Conservation (phyloP, 2,888 invertebrate species). For the Ditula angustiorana region DNA sequence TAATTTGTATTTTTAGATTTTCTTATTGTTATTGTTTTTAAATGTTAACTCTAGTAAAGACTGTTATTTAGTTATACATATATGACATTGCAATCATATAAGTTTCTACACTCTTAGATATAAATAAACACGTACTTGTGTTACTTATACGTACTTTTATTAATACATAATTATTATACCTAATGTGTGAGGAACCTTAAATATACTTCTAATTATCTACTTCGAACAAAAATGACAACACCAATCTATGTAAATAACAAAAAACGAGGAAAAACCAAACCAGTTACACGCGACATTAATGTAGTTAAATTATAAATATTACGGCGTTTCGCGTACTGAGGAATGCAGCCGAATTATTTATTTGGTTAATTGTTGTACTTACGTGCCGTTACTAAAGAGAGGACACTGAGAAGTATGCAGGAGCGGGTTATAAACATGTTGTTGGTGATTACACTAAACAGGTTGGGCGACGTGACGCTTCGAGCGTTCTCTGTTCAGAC, state of each 20-base stretch:
- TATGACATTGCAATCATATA: no score
- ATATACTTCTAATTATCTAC: slow-evolving; percentile 2
- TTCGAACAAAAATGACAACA: slow-evolving; percentile 8
- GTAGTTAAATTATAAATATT: background rate
- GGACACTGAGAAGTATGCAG: slow-evolving; percentile 26
- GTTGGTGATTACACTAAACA: slow-evolving; percentile 4
- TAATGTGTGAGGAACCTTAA: background rate
- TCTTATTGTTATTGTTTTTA: no score
- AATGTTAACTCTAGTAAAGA: no score
- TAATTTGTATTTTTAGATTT: no score
- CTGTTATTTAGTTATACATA: no score
- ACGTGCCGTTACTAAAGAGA: slow-evolving; percentile 29
- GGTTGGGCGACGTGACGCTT: slow-evolving; percentile 30
- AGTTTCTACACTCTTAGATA: no score
- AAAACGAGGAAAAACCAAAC: slow-evolving; percentile 38
- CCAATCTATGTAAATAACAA: slow-evolving; percentile 40
- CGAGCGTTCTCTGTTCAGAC: slow-evolving; percentile 25
- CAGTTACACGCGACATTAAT: slow-evolving; percentile 10
- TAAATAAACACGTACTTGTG: no score
- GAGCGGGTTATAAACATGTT: slow-evolving; percentile 35
- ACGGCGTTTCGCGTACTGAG: background rate
- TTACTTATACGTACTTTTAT: background rate
- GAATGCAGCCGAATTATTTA: background rate
- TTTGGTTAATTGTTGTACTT: slow-evolving; percentile 25
- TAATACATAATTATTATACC: no score